Conservation (phyloP, 1,140 invertebrate species). For the Drosophila ironensis region DNA sequence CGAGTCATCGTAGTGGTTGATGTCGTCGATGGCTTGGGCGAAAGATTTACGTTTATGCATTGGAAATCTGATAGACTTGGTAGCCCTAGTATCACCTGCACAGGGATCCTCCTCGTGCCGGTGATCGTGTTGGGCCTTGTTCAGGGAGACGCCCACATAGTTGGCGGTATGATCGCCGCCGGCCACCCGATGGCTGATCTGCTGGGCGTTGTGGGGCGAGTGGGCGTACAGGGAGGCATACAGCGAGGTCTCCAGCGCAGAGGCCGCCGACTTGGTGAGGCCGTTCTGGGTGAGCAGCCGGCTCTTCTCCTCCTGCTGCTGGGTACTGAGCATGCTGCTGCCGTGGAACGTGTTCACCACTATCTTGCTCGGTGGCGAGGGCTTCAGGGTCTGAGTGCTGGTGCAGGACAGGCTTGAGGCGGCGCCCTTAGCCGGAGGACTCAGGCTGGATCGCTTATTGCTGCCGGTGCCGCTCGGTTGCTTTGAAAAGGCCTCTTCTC, state of each 20-base stretch:
- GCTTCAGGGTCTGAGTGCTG: conserved; percentile 50
- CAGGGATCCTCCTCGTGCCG: conserved; percentile 72
- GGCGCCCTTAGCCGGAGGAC: conserved; percentile 22
- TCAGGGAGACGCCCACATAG: conserved; percentile 67
- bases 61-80: too few species aligned
- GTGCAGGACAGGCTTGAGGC: conserved; percentile 19
- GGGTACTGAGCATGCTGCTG: conserved; percentile 68
- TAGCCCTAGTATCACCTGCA: too few species aligned
- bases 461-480: conserved; percentile 15
- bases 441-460: conserved; percentile 43
- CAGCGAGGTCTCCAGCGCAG: conserved; percentile 71
- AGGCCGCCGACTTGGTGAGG: conserved; percentile 71
- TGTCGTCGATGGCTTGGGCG: conserved; percentile 75
- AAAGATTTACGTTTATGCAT: neutral
- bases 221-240: conserved; percentile 70
- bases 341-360: conserved; percentile 80
- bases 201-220: conserved; percentile 14
- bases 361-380: conserved; percentile 58
- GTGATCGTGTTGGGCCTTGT: conserved; percentile 44
- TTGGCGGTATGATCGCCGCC: conserved; percentile 42
- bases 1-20: conserved; percentile 71
- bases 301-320: conserved; percentile 68
- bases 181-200: conserved; percentile 10
- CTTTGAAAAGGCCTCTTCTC: conserved; percentile 63
- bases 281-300: conserved; percentile 75